Evolutionary conservation across 2,113 vertebrate species (phyloP), one percentile per base, ranked within the genome.

Genomic region (Hydropotes inermis): DNA sequence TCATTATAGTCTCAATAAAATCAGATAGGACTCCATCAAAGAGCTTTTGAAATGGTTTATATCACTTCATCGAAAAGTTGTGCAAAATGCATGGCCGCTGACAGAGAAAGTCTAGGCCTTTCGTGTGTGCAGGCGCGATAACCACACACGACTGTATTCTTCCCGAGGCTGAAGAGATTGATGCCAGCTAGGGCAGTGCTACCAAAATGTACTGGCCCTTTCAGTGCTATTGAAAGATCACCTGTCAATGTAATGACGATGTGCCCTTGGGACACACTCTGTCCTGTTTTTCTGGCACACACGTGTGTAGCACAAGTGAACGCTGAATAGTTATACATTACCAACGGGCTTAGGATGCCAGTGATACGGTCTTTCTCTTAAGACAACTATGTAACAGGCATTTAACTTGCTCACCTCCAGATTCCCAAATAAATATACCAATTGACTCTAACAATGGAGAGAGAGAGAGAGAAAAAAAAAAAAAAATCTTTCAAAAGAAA

Each of bases 1-100:
- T 96, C 92, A 84, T 96, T 92, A 83, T 21, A 30, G 74, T 94
- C 86, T 96, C 97, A 86, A 55, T 97, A 96, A 78, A 96, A 91
- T 95, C 81, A 96, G 45, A 54, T 76, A 55, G 79, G 82, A 79
- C 21, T 95, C 94, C 85, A 91, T 95, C 92, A 91, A 21, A 78
- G 82, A 79, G 60, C 7, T 91, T 97, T 97, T 92, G 52, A 94
- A 95, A 95, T 79, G 94, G 50, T 64, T 64, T 78, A 10, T 39
- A 90, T 96, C 5, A 33, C 54, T 91, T 92, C n/a, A 57, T 92
- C 57, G 74, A 92, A 96, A 96, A 86, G 70, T 78, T 19, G 47
- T 82, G 39, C 45, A 84, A 93, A 95, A 94, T 3, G 30, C 70
- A 11, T 43, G 50, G 36, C 25, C 17, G 28, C 58, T 12, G 55